Percentiles rank a stretch among this genome's conserved stretches.
phyloP scores from a whole-genome alignment of 2,888 invertebrate species.

The Rhorus exstirpatorius region DNA sequence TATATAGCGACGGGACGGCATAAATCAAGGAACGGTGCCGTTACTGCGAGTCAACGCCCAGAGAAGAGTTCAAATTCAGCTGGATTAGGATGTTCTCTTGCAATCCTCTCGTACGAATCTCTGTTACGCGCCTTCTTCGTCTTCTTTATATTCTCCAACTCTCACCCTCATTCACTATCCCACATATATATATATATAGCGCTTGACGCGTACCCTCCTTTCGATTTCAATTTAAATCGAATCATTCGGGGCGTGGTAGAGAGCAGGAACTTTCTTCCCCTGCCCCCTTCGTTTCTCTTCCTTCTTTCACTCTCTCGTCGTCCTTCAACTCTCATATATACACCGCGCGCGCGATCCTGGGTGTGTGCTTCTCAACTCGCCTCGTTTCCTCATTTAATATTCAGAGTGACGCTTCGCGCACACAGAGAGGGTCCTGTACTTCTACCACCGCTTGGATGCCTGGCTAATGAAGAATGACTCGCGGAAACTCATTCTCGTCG shows the following conservation, averaged over 20 bases:
- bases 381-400: conserved; percentile 70
- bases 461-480: conserved; percentile 75
- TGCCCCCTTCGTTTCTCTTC: conserved; percentile 23
- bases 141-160: conserved; percentile 31
- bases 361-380: conserved; percentile 32
- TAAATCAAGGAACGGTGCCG: conserved; percentile 54
- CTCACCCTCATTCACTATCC: conserved; percentile 7
- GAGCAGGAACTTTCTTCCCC: conserved; percentile 36
- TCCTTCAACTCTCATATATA: conserved; percentile 38
- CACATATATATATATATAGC: conserved; percentile 3
- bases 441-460: conserved; percentile 53
- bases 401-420: conserved; percentile 65
- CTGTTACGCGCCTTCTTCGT: conserved; percentile 50
- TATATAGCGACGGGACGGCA: conserved; percentile 51
- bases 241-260: conserved; percentile 74
- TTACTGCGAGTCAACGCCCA: conserved; percentile 54
- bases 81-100: conserved; percentile 67
- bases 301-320: conserved; percentile 23
- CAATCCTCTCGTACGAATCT: conserved; percentile 57
- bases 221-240: conserved; percentile 76
- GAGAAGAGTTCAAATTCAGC: conserved; percentile 57
- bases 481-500: conserved; percentile 53
- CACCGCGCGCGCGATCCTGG: conserved; percentile 19
- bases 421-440: conserved; percentile 47
- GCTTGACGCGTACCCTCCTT: conserved; percentile 52